Evolutionary conservation across 2,797 vertebrate genomes (phyloP).

Genomic region (Poeciliopsis presidionis): DNA sequence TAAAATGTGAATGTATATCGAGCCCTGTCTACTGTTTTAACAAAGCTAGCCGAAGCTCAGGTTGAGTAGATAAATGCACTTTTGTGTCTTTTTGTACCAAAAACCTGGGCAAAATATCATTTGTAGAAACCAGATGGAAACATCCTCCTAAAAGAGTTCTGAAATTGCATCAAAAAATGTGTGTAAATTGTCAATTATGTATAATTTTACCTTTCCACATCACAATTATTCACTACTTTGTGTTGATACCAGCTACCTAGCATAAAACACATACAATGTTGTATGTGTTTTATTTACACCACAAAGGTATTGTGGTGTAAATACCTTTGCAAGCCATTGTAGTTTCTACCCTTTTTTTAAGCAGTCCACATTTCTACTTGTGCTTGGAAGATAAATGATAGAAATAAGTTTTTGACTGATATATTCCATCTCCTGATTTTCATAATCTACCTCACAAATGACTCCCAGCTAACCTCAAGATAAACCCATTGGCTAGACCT

Average conservation of each 20-base stretch:
- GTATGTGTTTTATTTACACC: too few species aligned
- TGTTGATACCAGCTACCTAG: neutral
- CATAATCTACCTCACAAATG: conserved; percentile 2
- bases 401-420: conserved; percentile 45
- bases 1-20: neutral
- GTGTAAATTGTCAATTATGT: too few species aligned
- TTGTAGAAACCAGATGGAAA: neutral
- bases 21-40: neutral
- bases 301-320: neutral
- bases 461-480: conserved; percentile 30
- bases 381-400: conserved; percentile 51
- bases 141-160: neutral
- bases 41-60: neutral
- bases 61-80: too few species aligned
- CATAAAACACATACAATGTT: neutral
- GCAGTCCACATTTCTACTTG: conserved; percentile 38
- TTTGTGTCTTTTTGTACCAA: neutral
- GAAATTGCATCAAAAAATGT: neutral
- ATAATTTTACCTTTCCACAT: neutral
- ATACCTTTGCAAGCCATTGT: neutral
- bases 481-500: conserved; percentile 15
- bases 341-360: conserved; percentile 38
- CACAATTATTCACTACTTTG: neutral
- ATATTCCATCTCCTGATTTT: conserved; percentile 38
- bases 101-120: neutral